phyloP scores from a whole-genome alignment of 2,888 invertebrate genomes.

The Drosophila birchii region DNA sequence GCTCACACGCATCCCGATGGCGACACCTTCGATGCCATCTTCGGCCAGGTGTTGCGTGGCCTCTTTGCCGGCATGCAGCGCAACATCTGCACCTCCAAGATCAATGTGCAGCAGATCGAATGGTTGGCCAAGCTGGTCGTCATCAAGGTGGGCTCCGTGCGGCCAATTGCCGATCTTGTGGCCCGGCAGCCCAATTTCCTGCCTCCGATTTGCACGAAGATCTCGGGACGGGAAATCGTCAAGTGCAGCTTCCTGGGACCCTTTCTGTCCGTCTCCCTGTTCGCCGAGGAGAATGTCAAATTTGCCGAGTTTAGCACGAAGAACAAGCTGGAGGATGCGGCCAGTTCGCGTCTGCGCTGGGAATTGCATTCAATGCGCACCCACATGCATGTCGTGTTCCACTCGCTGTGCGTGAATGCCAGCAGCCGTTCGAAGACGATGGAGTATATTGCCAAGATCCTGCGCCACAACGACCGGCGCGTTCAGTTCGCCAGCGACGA shows the following conservation, averaged over 20 bases:
- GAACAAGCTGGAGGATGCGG: conserved; percentile 73
- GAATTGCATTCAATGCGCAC: conserved; percentile 92
- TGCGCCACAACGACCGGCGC: conserved; percentile 93
- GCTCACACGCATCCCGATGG: conserved; percentile 85
- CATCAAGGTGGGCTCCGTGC: conserved; percentile 89
- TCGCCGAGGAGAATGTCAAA: conserved; percentile 96
- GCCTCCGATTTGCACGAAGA: conserved; percentile 90
- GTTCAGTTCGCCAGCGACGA: conserved; percentile 96
- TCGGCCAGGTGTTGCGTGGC: conserved; percentile 82
- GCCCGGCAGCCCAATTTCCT: conserved; percentile 89
- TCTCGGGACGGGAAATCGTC: conserved; percentile 93
- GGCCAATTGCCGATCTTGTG: conserved; percentile 91
- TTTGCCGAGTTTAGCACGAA: conserved; percentile 90
- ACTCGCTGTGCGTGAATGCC: conserved; percentile 92
- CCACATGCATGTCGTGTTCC: conserved; percentile 92
- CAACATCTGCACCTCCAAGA: conserved; percentile 82
- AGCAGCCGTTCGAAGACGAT: conserved; percentile 92
- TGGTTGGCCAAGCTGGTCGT: conserved; percentile 92
- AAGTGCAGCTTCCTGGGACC: conserved; percentile 95
- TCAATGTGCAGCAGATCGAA: conserved; percentile 88
- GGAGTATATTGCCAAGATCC: conserved; percentile 90
- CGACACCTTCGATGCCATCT: conserved; percentile 80
- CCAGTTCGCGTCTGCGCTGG: conserved; percentile 81
- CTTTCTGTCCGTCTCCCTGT: conserved; percentile 95
- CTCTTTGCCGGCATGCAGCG: conserved; percentile 84